These are phyloP conservation scores for Serilophus lunatus DNA, from an alignment of 2,113 vertebrate species.

Conservation along the genomic window DNA sequence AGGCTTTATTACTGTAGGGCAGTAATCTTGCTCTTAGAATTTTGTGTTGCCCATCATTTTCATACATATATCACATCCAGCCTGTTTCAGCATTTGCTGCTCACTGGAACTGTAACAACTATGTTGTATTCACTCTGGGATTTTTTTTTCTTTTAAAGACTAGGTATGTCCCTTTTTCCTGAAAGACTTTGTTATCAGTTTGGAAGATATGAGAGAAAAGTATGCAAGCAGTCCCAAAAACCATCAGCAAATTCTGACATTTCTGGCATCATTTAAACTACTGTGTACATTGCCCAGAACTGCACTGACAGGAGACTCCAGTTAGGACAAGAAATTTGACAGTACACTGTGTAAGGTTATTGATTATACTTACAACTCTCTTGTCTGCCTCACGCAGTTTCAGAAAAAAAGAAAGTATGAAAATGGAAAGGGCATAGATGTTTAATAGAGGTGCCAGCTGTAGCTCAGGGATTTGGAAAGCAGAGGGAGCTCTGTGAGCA, in stretches of 20 bases:
- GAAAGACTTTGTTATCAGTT: not conserved
- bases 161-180: not conserved
- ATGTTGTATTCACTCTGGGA: not conserved
- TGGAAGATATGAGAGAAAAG: not conserved
- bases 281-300: not conserved
- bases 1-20: not conserved
- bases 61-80: not conserved
- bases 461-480: conserved; percentile 33
- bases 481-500: conserved; percentile 60
- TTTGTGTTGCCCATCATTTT: not conserved
- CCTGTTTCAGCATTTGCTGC: not conserved
- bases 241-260: not conserved
- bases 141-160: too few species aligned
- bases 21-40: not conserved
- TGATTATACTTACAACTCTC: not conserved
- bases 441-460: not conserved
- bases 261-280: not conserved
- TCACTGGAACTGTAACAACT: not conserved
- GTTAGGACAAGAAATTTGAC: not conserved
- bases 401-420: not conserved
- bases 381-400: not conserved
- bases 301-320: not conserved
- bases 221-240: not conserved
- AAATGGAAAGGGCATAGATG: not conserved
- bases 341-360: not conserved